Percentiles rank a stretch among this genome's conserved stretches.
These are phyloP conservation scores for Hybos culiciformis DNA, from an alignment of 2,888 invertebrate species.

Conservation along the genomic window DNA sequence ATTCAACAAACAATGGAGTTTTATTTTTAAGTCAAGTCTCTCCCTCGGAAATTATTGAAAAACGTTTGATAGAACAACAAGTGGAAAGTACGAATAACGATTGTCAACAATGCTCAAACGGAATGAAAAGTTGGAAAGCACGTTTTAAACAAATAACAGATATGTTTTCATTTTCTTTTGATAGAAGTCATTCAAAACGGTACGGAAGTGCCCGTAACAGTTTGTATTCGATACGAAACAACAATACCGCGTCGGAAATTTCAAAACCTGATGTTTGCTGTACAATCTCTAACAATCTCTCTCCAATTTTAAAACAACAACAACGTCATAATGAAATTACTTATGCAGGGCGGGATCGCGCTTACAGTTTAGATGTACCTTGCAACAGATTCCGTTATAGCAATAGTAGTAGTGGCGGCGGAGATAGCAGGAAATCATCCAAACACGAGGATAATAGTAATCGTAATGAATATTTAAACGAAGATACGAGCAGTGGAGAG, in stretches of 20 bases:
- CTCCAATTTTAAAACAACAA: constrained; percentile 14
- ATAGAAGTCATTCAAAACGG: constrained; percentile 32
- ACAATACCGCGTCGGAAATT: constrained; percentile 19
- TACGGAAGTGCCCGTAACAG: constrained; percentile 29
- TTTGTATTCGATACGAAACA: constrained; percentile 27
- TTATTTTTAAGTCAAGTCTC: constrained; percentile 13
- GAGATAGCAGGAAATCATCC: constrained; percentile 31
- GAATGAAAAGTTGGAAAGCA: constrained; percentile 34
- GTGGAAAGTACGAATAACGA: constrained; percentile 7
- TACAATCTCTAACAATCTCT: constrained; percentile 30
- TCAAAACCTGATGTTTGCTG: constrained; percentile 20
- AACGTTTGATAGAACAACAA: too few species aligned
- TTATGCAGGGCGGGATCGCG: constrained; percentile 26
- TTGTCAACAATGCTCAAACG: constrained; percentile 17
- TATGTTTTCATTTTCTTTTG: constrained; percentile 34
- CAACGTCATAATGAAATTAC: constrained; percentile 13
- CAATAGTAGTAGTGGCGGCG: constrained; percentile 29
- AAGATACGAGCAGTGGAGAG: constrained; percentile 31
- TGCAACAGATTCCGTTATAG: constrained; percentile 9
- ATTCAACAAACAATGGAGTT: constrained; percentile 7
- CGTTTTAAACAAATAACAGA: constrained; percentile 35
- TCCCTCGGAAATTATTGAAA: constrained; percentile 12
- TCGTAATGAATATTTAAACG: constrained; percentile 17
- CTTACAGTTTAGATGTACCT: constrained; percentile 35
- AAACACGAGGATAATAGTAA: constrained; percentile 25